Conservation (phyloP, 1,140 invertebrate species). For the Scaptomyza hsui region DNA sequence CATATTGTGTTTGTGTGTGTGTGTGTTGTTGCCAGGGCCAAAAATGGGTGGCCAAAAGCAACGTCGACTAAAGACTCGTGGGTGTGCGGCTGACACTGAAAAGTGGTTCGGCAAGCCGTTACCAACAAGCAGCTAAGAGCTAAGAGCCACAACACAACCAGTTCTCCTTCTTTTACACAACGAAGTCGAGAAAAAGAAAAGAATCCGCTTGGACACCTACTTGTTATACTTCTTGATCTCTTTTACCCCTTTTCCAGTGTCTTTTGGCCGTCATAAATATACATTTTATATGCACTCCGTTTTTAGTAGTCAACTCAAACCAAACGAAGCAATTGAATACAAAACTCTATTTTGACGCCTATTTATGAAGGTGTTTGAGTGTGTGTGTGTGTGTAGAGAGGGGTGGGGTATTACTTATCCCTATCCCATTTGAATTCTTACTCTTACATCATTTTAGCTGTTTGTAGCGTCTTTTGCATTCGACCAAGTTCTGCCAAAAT, state of each 20-base stretch:
- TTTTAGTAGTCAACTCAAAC: conserved; percentile 3
- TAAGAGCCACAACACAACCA: conserved; percentile 13
- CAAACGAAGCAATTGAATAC: conserved; percentile 39
- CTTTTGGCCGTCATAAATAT: conserved; percentile 30
- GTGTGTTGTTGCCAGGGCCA: conserved; percentile 4
- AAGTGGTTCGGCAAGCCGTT: conserved; percentile 50
- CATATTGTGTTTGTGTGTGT: conserved; percentile 19
- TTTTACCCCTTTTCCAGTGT: not conserved
- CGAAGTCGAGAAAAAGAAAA: too few relatives aligned
- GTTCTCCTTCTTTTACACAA: conserved; percentile 9
- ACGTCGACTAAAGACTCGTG: conserved; percentile 28
- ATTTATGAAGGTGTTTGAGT: conserved; percentile 24
- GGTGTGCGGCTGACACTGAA: conserved; percentile 65
- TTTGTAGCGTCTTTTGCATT: conserved; percentile 15
- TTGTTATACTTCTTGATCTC: conserved; percentile 13
- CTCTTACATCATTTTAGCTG: not conserved
- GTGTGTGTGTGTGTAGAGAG: not conserved
- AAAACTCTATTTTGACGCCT: conserved; percentile 52
- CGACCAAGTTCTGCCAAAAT: conserved; percentile 31
- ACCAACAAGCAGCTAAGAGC: not conserved
- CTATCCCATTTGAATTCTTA: not conserved
- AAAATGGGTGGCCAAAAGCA: conserved; percentile 29
- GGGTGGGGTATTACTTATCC: not conserved
- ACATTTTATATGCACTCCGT: conserved; percentile 34
- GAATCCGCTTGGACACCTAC: conserved; percentile 38